These are phyloP conservation scores for Oligia fasciuncula DNA, from an alignment of 2,888 invertebrate genomes.

Conservation along the genomic window DNA sequence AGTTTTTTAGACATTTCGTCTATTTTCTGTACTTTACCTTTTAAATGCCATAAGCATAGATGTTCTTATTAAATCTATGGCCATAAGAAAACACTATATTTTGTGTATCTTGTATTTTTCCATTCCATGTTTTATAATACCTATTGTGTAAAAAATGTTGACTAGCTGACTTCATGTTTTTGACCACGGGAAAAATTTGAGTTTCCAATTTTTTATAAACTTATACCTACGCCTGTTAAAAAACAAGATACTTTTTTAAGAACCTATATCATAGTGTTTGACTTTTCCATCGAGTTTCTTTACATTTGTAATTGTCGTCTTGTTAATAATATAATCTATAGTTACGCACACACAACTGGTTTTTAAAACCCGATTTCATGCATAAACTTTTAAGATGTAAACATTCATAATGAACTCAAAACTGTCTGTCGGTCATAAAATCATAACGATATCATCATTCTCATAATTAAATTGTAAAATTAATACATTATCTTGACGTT, in stretches of 20 bases:
- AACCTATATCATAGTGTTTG: neutral
- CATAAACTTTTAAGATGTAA: neutral
- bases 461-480: neutral
- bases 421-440: neutral
- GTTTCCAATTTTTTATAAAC: neutral
- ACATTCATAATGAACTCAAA: neutral
- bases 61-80: too few species aligned
- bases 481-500: neutral
- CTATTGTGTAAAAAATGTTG: neutral
- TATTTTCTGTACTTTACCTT: too few species aligned
- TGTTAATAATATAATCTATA: neutral
- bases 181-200: neutral
- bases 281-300: neutral
- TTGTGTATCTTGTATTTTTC: slow-evolving; percentile 6
- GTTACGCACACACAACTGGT: neutral
- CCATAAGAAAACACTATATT: neutral
- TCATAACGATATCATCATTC: neutral
- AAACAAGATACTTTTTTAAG: neutral
- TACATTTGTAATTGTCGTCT: neutral
- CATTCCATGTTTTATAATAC: neutral
- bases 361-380: neutral
- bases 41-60: too few species aligned
- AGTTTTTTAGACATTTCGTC: too few species aligned
- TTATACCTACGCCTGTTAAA: neutral
- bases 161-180: neutral